Evolutionary conservation across 2,888 invertebrate species (phyloP), one percentile per base, ranked within the genome.

Genomic region (Euplexia lucipara): DNA sequence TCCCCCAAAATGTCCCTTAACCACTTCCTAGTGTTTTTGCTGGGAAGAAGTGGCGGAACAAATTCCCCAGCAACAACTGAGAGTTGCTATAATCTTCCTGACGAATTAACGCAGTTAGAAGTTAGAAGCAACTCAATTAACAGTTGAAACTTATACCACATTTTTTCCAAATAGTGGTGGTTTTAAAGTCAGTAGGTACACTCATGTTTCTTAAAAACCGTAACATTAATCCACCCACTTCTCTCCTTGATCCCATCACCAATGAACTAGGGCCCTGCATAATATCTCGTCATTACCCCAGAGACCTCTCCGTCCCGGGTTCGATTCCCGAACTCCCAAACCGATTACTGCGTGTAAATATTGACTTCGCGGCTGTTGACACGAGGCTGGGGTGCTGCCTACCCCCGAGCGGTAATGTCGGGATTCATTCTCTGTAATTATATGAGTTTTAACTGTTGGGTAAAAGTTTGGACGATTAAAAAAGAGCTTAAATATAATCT

Each of bases 311-410:
- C 20, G 81, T 74, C 75, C 74, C 67, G 65, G 78, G 81, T 84
- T 86, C 81, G 73, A 83, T 41, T 83, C 83, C 84, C 83, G 79
- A 79, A 82, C 79, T 87, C 89, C 88, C 90, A 81, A 86, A 86
- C 77, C 90, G 90, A 91, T 91, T 91, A 91, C 85, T 41, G 61
- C 58, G 69, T 48, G 74, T 85, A 90, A 91, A 91, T 90, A 91
- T 91, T 91, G 88, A 84, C 81, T 53, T 61, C 72, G 59, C 78
- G 75, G 42, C 69, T 72, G 68, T 75, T 70, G 74, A 71, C 76
- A 56, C 42, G 26, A 26, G 39, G 26, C 48, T 49, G 66, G 78
- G 75, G 81, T n/a, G 32, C 74, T 77, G 68, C 74, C 51, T 41
- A 47, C 56, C 66, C 51, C 30, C 48, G 42, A 4, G 56, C 51